phyloP scores from a whole-genome alignment of 2,888 invertebrate genomes.

The Microdon myrmicae region DNA sequence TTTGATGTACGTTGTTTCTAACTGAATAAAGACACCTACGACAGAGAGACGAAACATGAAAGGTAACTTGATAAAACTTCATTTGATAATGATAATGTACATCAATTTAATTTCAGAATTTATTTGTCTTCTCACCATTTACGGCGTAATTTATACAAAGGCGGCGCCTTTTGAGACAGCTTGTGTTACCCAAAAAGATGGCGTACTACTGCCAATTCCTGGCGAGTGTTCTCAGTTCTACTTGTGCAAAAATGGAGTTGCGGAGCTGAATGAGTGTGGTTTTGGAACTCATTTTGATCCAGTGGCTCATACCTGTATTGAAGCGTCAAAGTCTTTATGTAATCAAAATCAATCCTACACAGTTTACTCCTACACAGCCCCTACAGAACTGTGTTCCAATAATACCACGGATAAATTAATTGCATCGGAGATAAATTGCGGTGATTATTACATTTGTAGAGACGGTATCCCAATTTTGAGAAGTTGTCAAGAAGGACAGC shows the following conservation, averaged over 20 bases:
- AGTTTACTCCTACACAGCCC: too few species aligned
- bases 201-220: slow-evolving; percentile 6
- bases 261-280: slow-evolving; percentile 4
- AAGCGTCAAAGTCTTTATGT: slow-evolving; percentile 5
- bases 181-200: slow-evolving; percentile 13
- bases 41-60: too few species aligned
- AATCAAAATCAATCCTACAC: slow-evolving; percentile 3
- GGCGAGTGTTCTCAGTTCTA: slow-evolving; percentile 26
- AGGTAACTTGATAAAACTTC: too few species aligned
- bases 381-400: too few species aligned
- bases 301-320: slow-evolving; percentile 12
- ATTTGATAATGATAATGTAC: too few species aligned
- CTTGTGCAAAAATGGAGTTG: slow-evolving; percentile 17
- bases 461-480: slow-evolving; percentile 10
- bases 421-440: slow-evolving; percentile 20
- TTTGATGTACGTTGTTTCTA: too few species aligned
- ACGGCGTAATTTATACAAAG: too few species aligned
- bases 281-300: slow-evolving; percentile 16
- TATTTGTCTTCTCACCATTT: too few species aligned
- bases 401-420: slow-evolving; percentile 22
- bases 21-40: too few species aligned
- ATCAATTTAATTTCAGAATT: too few species aligned
- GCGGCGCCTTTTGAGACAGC: too few species aligned
- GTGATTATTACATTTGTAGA: slow-evolving; percentile 24
- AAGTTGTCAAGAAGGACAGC: background rate